Base-by-base conservation (phyloP, 2,888 invertebrate species). In the Latheticus oryzae region DNA sequence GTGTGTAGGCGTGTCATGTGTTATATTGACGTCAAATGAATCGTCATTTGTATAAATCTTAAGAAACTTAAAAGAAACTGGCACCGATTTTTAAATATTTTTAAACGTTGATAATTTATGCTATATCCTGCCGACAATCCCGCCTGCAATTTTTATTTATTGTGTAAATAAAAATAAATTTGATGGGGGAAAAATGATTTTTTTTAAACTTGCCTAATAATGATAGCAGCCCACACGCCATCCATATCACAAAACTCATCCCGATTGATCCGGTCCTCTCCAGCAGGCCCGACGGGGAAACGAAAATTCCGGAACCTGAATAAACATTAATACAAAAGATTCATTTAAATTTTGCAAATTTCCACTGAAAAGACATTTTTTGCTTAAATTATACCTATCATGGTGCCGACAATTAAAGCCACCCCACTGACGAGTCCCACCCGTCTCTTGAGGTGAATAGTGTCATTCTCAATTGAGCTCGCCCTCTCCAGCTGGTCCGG, bases 401-500 rank as follows among this genome's bases (percentile, higher is more conserved):
- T 97, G 69, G 96, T 96, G 76, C 96, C 96, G 73, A 96, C 95
- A 84, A 96, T 97, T 89, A 97, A 88, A 89, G 95, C 95, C 87
- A 94, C 93, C 89, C 96, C 96, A 90, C 95, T 95, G 89, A 95
- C 84, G 88, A 96, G 93, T 88, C 96, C 95, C 89, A 97, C 92
- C 90, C 93, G 92, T 91, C 95, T 94, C 93, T 95, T 90, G 93
- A 95, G 93, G 93, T 94, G 92, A 95, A 95, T 87, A 94, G 91
- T 83, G 93, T 94, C 91, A 90, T 93, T 88, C 93, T 87, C 83
- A 92, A 89, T 85, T 94, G 93, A 82, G 90, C 88, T 89, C 90
- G 89, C 81, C 91, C 93, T 88, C 93, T 91, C 75, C 84, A 84
- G 67, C 80, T 84, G 81, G 48, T 85, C 67, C 76, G 83, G 82